These are phyloP conservation scores for Lordiphosa fenestrarum DNA, from an alignment of 2,888 invertebrate species.

Conservation along the genomic window DNA sequence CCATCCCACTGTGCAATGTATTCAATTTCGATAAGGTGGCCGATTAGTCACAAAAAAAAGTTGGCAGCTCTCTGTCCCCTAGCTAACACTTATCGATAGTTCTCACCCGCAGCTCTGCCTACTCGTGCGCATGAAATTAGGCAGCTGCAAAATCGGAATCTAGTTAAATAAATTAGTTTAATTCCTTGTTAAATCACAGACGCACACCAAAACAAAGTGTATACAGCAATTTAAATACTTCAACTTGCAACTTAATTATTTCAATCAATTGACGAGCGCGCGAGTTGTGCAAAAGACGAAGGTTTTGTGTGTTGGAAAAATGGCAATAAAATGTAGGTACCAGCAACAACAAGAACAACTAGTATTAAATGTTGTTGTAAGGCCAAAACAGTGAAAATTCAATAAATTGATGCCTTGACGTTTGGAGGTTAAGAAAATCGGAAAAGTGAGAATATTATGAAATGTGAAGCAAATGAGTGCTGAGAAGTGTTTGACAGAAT, in stretches of 20 bases:
- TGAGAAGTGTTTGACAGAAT: slow-evolving; percentile 41
- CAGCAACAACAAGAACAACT: slow-evolving; percentile 30
- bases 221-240: slow-evolving; percentile 35
- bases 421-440: slow-evolving; percentile 53
- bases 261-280: slow-evolving; percentile 38
- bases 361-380: slow-evolving; percentile 15
- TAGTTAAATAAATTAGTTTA: slow-evolving; percentile 13
- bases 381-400: slow-evolving; percentile 64
- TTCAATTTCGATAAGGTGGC: background rate
- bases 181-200: slow-evolving; percentile 28
- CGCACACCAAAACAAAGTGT: slow-evolving; percentile 35
- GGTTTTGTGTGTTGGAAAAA: slow-evolving; percentile 65
- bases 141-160: slow-evolving; percentile 19
- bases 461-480: slow-evolving; percentile 45
- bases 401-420: slow-evolving; percentile 53
- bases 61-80: background rate
- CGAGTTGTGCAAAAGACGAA: slow-evolving; percentile 25
- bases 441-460: slow-evolving; percentile 50
- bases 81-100: too few species aligned
- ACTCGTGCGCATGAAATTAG: background rate
- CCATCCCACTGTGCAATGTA: background rate
- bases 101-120: too few species aligned
- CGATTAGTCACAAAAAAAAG: too few species aligned
- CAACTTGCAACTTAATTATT: slow-evolving; percentile 16
- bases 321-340: slow-evolving; percentile 73